Evolutionary conservation across 2,797 vertebrate genomes (phyloP).

Genomic region (Neomorphus geoffroyi): DNA sequence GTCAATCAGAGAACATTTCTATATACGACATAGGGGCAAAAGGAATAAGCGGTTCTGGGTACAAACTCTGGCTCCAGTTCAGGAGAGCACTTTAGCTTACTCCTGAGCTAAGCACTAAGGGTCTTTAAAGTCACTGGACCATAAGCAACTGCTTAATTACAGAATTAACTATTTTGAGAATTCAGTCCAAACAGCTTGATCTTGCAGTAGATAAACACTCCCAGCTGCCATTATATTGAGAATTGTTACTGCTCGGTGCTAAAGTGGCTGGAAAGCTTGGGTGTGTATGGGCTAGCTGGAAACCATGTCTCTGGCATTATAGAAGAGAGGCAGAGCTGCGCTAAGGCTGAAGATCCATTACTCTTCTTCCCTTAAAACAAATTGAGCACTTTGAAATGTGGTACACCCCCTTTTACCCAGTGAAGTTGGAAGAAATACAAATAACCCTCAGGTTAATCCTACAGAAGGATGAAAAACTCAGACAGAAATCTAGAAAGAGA

Average conservation of each 20-base stretch:
- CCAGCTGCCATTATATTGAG: background rate
- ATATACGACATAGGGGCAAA: background rate
- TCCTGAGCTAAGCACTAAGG: conserved; percentile 18
- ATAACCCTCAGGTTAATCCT: background rate
- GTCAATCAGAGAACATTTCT: background rate
- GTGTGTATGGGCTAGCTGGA: background rate
- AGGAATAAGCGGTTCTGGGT: background rate
- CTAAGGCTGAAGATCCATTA: background rate
- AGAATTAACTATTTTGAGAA: background rate
- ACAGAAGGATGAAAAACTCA: background rate
- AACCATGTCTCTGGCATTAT: background rate
- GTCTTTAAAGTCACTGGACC: background rate
- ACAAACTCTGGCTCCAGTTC: conserved; percentile 13
- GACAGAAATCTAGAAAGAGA: background rate
- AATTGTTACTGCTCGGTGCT: background rate
- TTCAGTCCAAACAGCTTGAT: conserved; percentile 1
- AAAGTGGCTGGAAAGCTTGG: background rate
- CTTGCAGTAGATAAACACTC: background rate
- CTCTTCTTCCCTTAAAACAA: background rate
- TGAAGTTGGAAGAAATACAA: background rate
- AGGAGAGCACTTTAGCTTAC: conserved; percentile 16
- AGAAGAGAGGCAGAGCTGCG: background rate
- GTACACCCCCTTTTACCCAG: background rate
- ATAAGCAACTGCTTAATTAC: background rate
- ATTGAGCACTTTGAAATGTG: background rate